Base-by-base conservation (phyloP, 2,797 vertebrate species). In the Pangasius djambal region DNA sequence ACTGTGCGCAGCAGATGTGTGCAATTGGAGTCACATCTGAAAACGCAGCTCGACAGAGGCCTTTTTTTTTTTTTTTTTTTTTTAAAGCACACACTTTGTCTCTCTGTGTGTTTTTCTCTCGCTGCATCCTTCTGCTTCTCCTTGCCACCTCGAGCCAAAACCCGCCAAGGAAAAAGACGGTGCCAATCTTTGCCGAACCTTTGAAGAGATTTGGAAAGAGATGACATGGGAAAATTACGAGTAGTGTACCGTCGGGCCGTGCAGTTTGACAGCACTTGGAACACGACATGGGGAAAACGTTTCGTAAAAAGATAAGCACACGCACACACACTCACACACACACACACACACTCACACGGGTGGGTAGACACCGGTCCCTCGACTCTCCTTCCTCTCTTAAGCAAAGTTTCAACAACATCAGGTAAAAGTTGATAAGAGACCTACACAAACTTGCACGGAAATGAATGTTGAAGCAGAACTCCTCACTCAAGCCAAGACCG, bases 191-290 rank as follows among this genome's bases (percentile, higher is more conserved):
- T 96, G 94, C 92, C 92, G 93, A 89, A 92, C 93, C 94, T 97
- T 96, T 97, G 96, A 96, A 96, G 96, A 91, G 92, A 95, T 96
- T 97, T 97, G 96, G 96, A 96, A 93, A 92, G 94, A 96, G 96
- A 97, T 97, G 95, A 96, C 96, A 96, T 96, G 91, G 86, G 86
- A 94, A 96, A 96, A 95, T 95, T 90, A 86, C 94, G 94, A 95
- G 95, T 94, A 95, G 95, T 94, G 95, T 92, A 92, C 93, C 94
- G 91, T 86, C 94, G 92, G 93, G 94, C 94, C 94, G 95, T 94
- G 94, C 94, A 94, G 95, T 96, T 95, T 96, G 96, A 96, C 95
- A 92, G 93, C 94, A 95, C 95, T 95, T 96, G 95, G 96, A 96
- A 96, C 92, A 78, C 93, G 94, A 94, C 94, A 94, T 94, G 94